Evolutionary conservation across 2,888 invertebrate species (phyloP).

Genomic region (Synergus japonicus): DNA sequence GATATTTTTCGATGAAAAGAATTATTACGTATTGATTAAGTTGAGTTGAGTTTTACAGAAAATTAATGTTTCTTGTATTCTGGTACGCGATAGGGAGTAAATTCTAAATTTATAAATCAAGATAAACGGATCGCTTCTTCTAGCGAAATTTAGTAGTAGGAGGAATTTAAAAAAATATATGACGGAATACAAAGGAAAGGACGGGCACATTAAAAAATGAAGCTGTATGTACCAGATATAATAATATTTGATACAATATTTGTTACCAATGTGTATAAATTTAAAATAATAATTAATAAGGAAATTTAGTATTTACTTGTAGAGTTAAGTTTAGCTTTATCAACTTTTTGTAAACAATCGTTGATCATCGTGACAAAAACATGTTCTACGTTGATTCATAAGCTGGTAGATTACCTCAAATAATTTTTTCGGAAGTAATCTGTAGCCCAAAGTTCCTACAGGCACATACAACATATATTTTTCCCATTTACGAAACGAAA

Average conservation of each 20-base stretch:
- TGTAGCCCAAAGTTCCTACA: slow-evolving; percentile 76
- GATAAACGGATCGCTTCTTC: neutral
- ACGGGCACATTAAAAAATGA: neutral
- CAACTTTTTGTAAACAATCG: slow-evolving; percentile 57
- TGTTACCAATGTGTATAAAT: slow-evolving; percentile 74
- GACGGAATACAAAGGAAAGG: too few relatives aligned
- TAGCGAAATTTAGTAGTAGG: neutral
- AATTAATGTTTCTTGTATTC: neutral
- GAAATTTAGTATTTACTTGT: slow-evolving; percentile 34
- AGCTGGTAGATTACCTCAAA: slow-evolving; percentile 58
- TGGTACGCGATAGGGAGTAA: neutral
- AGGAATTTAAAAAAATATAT: neutral
- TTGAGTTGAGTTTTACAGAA: neutral
- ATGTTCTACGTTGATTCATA: slow-evolving; percentile 42
- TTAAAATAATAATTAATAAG: slow-evolving; percentile 60
- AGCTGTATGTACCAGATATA: slow-evolving; percentile 60
- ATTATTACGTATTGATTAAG: neutral
- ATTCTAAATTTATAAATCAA: neutral
- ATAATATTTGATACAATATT: slow-evolving; percentile 74
- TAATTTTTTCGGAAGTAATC: slow-evolving; percentile 68
- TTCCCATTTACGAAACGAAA: slow-evolving; percentile 73
- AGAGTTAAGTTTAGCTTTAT: slow-evolving; percentile 61
- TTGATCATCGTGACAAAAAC: slow-evolving; percentile 55
- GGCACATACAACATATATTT: slow-evolving; percentile 73
- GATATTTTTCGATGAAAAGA: neutral